Conservation (phyloP, 2,113 vertebrate species). For the Brachyhypopomus occidentalis region DNA sequence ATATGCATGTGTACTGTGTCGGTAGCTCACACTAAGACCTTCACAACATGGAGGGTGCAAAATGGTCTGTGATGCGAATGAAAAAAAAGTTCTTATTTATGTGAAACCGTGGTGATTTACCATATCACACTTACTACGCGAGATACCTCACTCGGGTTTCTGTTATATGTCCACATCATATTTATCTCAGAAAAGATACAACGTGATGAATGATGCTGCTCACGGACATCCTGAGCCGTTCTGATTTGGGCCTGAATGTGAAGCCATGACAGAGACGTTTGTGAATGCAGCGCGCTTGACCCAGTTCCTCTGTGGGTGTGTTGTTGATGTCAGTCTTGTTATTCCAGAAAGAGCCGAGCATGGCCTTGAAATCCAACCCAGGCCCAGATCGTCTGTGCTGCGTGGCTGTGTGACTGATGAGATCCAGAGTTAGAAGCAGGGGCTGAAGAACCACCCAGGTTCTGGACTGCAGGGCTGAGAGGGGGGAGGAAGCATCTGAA, state of each 20-base stretch:
- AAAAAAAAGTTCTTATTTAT: neutral
- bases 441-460: slow-evolving; percentile 44
- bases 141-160: neutral
- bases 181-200: neutral
- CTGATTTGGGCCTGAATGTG: slow-evolving; percentile 13
- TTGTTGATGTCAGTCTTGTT: slow-evolving; percentile 52
- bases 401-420: slow-evolving; percentile 40
- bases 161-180: neutral
- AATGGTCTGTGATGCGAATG: neutral
- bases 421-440: slow-evolving; percentile 44
- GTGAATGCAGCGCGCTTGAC: slow-evolving; percentile 31
- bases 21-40: neutral
- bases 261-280: slow-evolving; percentile 17
- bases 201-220: slow-evolving; percentile 4
- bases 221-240: neutral
- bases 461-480: slow-evolving; percentile 37
- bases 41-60: neutral
- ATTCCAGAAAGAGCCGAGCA: slow-evolving; percentile 39
- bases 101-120: neutral
- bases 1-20: no score
- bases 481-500: slow-evolving; percentile 25
- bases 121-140: neutral
- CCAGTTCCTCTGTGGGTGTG: slow-evolving; percentile 35
- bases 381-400: slow-evolving; percentile 42
- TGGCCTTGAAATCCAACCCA: slow-evolving; percentile 53